Evolutionary conservation across 30 jellyfish, hydroid and myxozoan species (phyloP).

Genomic region (Pelagia noctiluca): DNA sequence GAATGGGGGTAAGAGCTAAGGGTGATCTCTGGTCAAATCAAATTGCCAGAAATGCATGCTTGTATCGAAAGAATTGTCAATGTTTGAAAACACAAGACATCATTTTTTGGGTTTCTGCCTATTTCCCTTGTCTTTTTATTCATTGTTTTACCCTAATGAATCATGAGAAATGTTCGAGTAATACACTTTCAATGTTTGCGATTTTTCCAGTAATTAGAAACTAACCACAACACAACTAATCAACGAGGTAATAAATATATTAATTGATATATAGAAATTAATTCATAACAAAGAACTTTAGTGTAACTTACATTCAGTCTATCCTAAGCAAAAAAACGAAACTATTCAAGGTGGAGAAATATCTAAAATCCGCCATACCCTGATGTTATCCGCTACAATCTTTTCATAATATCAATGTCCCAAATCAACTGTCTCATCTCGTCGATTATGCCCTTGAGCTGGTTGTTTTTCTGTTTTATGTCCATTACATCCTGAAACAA

Average conservation of each 20-base stretch:
- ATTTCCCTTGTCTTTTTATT: no score
- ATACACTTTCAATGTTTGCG: not conserved
- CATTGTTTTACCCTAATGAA: no score
- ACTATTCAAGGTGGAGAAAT: not conserved
- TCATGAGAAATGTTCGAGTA: no score
- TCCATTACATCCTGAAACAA: not conserved
- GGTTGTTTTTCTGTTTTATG: not conserved
- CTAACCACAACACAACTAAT: not conserved
- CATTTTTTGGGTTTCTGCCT: no score
- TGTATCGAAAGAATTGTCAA: no score
- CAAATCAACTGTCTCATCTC: constrained; percentile 54
- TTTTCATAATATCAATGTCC: constrained; percentile 66
- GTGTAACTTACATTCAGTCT: not conserved
- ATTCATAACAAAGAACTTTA: not conserved
- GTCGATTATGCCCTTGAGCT: constrained; percentile 19
- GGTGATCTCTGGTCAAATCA: no score
- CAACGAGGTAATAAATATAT: not conserved
- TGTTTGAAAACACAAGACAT: no score
- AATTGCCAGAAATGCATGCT: no score
- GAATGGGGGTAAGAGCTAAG: no score
- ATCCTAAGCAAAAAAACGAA: not conserved
- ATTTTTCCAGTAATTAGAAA: not conserved
- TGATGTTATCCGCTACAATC: not conserved
- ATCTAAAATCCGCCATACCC: not conserved
- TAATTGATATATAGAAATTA: no score